Evolutionary conservation across 1,140 invertebrate genomes (phyloP), one percentile per base, ranked within the genome.

Genomic region (Chionoecetes opilio): DNA sequence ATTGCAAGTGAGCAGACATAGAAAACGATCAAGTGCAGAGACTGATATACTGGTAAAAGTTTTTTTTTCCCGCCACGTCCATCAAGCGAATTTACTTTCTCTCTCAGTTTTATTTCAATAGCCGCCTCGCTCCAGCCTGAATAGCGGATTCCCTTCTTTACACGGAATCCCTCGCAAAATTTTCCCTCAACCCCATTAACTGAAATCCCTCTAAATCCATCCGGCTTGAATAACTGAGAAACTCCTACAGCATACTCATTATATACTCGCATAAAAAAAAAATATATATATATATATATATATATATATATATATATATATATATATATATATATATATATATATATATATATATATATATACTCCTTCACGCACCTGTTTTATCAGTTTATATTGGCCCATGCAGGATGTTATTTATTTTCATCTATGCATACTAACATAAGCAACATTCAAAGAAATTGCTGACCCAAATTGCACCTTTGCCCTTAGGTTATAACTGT

Each of bases 311-410:
- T 90, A 90, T 90, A 90, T 90, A 90, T 90, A 41, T 90, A 90
- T 90, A 90, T 90, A 90, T 90, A 90, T 90, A 90, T 41, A 90
- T 90, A 90, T 90, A 90, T 90, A 90, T 41, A 90, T 90, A 90
- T 90, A 90, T 90, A 90, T 90, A 90, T 41, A 90, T 41, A 90
- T 41, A 90, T 41, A 90, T 41, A 90, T 41, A 41, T 3, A 37
- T 41, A 38, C 26, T n/a, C n/a, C n/a, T n/a, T n/a, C n/a, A n/a
- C n/a, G n/a, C n/a, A n/a, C n/a, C n/a, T n/a, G n/a, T n/a, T n/a
- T n/a, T n/a, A n/a, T n/a, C n/a, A n/a, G n/a, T n/a, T n/a, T n/a
- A n/a, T n/a, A n/a, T n/a, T n/a, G n/a, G n/a, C n/a, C n/a, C n/a
- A n/a, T n/a, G n/a, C n/a, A n/a, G n/a, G n/a, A n/a, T n/a, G n/a